These are phyloP conservation scores for Chaetodon trifasciatus DNA, from an alignment of 2,797 vertebrate genomes.

Conservation along the genomic window DNA sequence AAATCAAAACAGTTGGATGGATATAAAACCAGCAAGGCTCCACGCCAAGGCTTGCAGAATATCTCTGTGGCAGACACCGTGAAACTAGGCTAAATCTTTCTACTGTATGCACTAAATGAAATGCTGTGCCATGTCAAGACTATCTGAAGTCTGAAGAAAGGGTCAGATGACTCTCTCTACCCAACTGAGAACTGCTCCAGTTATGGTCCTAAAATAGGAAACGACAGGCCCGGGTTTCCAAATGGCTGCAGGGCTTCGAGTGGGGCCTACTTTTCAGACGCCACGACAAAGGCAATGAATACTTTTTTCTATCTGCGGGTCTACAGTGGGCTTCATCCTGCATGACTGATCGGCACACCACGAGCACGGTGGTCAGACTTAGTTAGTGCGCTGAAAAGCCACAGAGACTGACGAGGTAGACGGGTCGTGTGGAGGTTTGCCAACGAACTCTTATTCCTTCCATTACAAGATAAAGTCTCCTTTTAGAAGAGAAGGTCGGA, in stretches of 20 bases:
- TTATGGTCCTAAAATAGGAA: conserved; percentile 80
- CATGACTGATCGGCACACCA: conserved; percentile 55
- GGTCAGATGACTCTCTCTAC: conserved; percentile 75
- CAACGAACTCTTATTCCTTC: background rate
- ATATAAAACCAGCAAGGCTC: conserved; percentile 18
- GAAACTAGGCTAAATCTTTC: conserved; percentile 57
- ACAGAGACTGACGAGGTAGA: conserved; percentile 24
- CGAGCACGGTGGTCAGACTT: conserved; percentile 26
- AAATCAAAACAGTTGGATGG: background rate
- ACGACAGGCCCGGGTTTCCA: conserved; percentile 77
- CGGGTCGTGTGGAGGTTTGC: background rate
- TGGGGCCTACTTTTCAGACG: conserved; percentile 70
- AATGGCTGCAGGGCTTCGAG: conserved; percentile 78
- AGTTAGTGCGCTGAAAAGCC: conserved; percentile 28
- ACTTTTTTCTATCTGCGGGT: conserved; percentile 29
- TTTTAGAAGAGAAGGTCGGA: background rate
- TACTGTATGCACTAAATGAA: conserved; percentile 48
- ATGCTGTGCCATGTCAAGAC: conserved; percentile 58
- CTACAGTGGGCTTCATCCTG: conserved; percentile 40
- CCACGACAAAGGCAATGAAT: conserved; percentile 53
- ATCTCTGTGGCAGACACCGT: conserved; percentile 21
- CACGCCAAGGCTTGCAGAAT: background rate
- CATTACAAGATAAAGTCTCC: background rate
- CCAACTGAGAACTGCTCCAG: conserved; percentile 83
- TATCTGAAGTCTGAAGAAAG: conserved; percentile 65